Evolutionary conservation across 2,113 vertebrate species (phyloP).

Genomic region (Lophius piscatorius): DNA sequence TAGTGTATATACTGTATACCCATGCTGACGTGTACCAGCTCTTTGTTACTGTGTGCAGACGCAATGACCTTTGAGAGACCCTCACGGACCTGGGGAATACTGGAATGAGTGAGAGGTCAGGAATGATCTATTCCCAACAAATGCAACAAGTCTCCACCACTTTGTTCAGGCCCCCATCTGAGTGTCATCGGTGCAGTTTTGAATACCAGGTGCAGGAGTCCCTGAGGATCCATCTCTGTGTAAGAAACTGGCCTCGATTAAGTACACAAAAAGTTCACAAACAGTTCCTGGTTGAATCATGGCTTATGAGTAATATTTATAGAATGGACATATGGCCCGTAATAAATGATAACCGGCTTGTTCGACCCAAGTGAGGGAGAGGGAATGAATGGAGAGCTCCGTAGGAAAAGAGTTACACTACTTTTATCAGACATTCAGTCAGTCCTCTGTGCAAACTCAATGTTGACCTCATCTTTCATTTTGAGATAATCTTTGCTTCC

Average conservation of each 20-base stretch:
- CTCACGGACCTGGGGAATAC: slow-evolving; percentile 35
- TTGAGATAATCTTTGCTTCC: slow-evolving; percentile 14
- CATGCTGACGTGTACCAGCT: slow-evolving; percentile 76
- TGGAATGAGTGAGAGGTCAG: slow-evolving; percentile 45
- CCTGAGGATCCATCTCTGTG: slow-evolving; percentile 30
- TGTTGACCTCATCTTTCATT: slow-evolving; percentile 21
- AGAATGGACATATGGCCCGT: slow-evolving; percentile 55
- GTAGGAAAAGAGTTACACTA: neutral
- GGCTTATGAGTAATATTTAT: slow-evolving; percentile 65
- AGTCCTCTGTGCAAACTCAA: neutral
- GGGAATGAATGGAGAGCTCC: slow-evolving; percentile 13
- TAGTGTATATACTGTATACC: slow-evolving; percentile 67
- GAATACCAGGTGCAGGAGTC: slow-evolving; percentile 68
- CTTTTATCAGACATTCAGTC: neutral
- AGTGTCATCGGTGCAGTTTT: slow-evolving; percentile 44
- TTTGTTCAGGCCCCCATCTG: neutral
- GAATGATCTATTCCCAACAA: slow-evolving; percentile 49
- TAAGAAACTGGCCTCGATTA: slow-evolving; percentile 39
- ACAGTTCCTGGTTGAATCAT: slow-evolving; percentile 46
- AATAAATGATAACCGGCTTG: slow-evolving; percentile 48
- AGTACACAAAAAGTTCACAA: slow-evolving; percentile 43
- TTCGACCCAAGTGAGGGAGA: slow-evolving; percentile 32
- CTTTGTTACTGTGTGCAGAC: slow-evolving; percentile 47
- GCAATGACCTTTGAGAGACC: slow-evolving; percentile 53
- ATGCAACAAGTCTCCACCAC: slow-evolving; percentile 43